Percentiles rank a stretch among this genome's conserved stretches.
Conservation (phyloP, 2,113 vertebrate genomes). For the Myodes glareolus region DNA sequence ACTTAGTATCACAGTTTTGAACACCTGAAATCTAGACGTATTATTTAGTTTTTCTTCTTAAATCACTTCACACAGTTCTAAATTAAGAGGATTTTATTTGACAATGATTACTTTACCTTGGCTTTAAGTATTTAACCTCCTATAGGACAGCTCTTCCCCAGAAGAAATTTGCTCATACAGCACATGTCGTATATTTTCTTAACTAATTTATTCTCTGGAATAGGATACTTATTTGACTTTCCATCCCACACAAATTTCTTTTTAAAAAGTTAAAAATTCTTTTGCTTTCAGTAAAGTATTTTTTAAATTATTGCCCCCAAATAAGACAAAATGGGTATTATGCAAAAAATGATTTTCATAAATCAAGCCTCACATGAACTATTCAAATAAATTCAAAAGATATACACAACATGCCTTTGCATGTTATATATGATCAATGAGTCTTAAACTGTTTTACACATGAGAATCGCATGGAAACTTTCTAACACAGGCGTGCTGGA, state of each 20-base stretch:
- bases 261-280: not conserved
- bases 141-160: not conserved
- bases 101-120: not conserved
- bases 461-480: not conserved
- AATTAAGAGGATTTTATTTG: not conserved
- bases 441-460: not conserved
- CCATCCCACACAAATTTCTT: not conserved
- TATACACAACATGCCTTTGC: not conserved
- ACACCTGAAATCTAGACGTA: not conserved
- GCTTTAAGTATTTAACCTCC: not conserved
- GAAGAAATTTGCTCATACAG: not conserved
- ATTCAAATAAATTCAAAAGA: slow-evolving; percentile 2
- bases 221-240: not conserved
- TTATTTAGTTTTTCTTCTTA: not conserved
- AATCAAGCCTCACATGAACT: not conserved
- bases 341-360: not conserved
- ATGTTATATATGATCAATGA: not conserved
- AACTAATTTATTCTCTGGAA: not conserved
- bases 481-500: not conserved
- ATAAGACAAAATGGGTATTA: not conserved
- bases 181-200: not conserved
- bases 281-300: not conserved
- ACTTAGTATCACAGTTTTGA: not conserved
- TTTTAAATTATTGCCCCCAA: not conserved
- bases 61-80: not conserved